Evolutionary conservation across 2,797 vertebrate species (phyloP), one percentile per base, ranked within the genome.

Genomic region (Girardinus metallicus): DNA sequence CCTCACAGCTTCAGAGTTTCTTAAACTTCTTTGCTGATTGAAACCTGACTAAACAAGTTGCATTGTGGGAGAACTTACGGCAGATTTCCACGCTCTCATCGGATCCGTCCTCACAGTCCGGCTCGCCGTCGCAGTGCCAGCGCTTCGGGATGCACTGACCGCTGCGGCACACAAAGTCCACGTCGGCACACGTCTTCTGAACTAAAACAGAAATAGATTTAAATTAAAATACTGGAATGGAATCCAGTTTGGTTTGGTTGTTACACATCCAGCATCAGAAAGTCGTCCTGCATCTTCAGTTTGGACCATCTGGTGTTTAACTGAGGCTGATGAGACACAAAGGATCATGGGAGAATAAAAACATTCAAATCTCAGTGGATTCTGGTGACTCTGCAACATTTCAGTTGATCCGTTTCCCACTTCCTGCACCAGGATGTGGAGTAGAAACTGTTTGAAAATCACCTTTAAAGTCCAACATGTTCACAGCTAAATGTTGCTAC

Each of bases 51-150:
- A 36, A 23, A 41, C 21, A 5, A n/a, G 66, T 3, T 26, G 39
- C 26, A 26, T 5, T 77, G 39, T 3, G 21, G 15, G 16, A 72
- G 0, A 82, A 98, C 99, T 99, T 95, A 99, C 99, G 95, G 92
- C 99, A 99, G 85, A 98, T 95, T 39, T 98, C 97, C 0, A 94
- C 76, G 78, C 95, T 97, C 93, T 99, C 99, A 0, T 99, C 99
- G 0, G 99, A 98, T 0, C 96, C 97, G 7, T 99, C 98, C 86
- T 99, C 98, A 0, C 99, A 99, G 92, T 99, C 99, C 0, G 97
- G 96, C 80, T 99, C 98, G 0, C 98, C 98, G 5, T 99, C 98
- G 74, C 99, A 99, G 83, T 98, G 97, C 99, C 99, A 99, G 15
- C 98, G 95, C 93, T 95, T 97, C 0, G 99, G 98, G 77, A 99